phyloP scores from a whole-genome alignment of 2,888 invertebrate genomes.

The Plebejus anna region DNA sequence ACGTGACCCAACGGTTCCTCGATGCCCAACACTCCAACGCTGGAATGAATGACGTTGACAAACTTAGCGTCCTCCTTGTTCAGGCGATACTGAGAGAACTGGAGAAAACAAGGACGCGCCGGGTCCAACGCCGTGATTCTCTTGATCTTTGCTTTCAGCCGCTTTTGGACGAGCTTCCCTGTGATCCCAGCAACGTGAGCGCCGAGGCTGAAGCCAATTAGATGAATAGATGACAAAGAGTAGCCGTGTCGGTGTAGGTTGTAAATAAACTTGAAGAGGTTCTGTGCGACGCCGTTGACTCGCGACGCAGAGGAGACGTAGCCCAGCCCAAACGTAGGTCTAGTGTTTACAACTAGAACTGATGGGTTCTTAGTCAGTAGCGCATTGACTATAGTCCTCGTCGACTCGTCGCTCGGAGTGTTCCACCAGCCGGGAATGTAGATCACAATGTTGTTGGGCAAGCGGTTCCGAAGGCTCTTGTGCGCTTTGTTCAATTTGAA shows the following conservation, averaged over 20 bases:
- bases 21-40: conserved; percentile 60
- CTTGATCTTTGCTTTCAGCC: conserved; percentile 49
- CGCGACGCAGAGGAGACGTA: conserved; percentile 60
- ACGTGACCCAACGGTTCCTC: conserved; percentile 59
- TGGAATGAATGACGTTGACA: conserved; percentile 67
- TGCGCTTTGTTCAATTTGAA: conserved; percentile 50
- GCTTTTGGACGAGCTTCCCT: conserved; percentile 54
- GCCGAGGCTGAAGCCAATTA: conserved; percentile 82
- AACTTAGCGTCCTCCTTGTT: conserved; percentile 56
- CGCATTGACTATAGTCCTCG: conserved; percentile 53
- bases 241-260: conserved; percentile 52
- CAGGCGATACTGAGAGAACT: conserved; percentile 48
- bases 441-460: conserved; percentile 45
- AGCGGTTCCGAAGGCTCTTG: conserved; percentile 42
- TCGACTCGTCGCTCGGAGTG: conserved; percentile 60
- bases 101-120: conserved; percentile 62
- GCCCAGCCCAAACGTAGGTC: conserved; percentile 57
- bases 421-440: conserved; percentile 73
- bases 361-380: conserved; percentile 50
- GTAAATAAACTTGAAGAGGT: conserved; percentile 51
- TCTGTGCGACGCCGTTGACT: conserved; percentile 53
- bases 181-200: conserved; percentile 81
- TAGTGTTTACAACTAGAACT: conserved; percentile 59
- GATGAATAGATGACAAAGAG: conserved; percentile 69
- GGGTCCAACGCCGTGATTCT: conserved; percentile 66